These are phyloP conservation scores for Hydriomena furcata DNA, from an alignment of 2,888 invertebrate species.

Conservation along the genomic window DNA sequence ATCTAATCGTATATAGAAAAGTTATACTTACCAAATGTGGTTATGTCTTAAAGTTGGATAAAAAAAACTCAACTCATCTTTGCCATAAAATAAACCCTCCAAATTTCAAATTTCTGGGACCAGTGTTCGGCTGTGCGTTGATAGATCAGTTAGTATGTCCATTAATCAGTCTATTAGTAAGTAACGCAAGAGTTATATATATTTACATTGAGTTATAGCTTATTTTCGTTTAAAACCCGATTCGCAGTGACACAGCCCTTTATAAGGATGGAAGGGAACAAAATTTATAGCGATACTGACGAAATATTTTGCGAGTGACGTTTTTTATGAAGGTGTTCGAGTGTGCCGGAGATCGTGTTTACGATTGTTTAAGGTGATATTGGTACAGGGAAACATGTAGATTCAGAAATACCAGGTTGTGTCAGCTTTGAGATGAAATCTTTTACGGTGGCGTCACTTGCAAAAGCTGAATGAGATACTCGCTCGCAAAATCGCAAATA, in stretches of 20 bases:
- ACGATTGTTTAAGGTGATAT: constrained; percentile 22
- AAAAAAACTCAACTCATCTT: no score
- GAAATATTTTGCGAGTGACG: constrained; percentile 36
- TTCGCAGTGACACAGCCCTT: background rate
- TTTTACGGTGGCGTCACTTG: background rate
- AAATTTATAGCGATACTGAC: constrained; percentile 25
- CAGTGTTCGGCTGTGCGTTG: no score
- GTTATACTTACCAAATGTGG: no score
- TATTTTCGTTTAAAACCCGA: background rate
- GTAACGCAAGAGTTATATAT: background rate
- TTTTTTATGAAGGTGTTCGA: constrained; percentile 34
- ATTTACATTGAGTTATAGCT: background rate
- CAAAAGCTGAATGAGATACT: background rate
- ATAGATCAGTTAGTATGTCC: no score
- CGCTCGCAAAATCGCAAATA: no score
- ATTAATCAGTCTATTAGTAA: no score
- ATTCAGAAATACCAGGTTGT: no score
- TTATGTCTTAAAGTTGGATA: no score
- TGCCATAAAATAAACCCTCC: no score
- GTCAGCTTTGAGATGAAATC: constrained; percentile 9
- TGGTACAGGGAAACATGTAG: constrained; percentile 7
- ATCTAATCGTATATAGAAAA: no score
- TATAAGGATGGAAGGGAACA: background rate
- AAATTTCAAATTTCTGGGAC: no score
- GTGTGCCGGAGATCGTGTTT: constrained; percentile 20